Base-by-base conservation (phyloP, 2,888 invertebrate species). In the Eupithecia insigniata region DNA sequence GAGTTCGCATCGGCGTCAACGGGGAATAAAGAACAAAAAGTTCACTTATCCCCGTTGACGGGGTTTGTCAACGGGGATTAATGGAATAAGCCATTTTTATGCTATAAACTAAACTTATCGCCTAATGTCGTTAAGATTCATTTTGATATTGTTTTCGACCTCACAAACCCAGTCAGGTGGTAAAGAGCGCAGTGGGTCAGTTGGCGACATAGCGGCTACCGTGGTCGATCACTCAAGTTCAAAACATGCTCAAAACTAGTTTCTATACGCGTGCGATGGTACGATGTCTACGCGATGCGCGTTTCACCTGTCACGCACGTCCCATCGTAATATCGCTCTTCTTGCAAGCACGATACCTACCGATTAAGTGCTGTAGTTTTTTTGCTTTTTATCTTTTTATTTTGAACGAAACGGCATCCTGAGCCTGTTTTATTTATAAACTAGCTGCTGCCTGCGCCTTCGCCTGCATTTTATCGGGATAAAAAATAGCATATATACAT, bases 161-260 rank as follows among this genome's bases (percentile, higher is more conserved):
- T 75, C 71, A 80, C 80, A 80, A 79, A 77, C 70, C 75, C 78
- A 78, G 76, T 82, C 76, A 79, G 81, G 80, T 81, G 78, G 74
- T 80, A 68, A 76, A 74, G 71, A 81, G 84, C 77, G 67, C 81
- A 86, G 79, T 86, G 80, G 85, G 86, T 82, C 85, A 83, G 78
- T 71, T 70, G 79, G 80, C 80, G 82, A 79, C 77, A 81, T 80
- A 78, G 79, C 78, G 82, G 79, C 83, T 80, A 73, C 68, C 68
- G 69, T 67, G 72, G 66, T 67, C 77, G 67, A 71, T 74, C 71
- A 72, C 74, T 70, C 70, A 72, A 75, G 71, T 74, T 75, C 73
- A 74, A 73, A 62, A 64, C 64, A 64, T 39, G 64, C 6, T 64
- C 64, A 64, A 39, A 79, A 79, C 76, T 70, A 69, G 76, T 79